Percentiles rank a stretch among this genome's conserved stretches.
Conservation (phyloP, 2,888 invertebrate species). For the Chouioia cunea region DNA sequence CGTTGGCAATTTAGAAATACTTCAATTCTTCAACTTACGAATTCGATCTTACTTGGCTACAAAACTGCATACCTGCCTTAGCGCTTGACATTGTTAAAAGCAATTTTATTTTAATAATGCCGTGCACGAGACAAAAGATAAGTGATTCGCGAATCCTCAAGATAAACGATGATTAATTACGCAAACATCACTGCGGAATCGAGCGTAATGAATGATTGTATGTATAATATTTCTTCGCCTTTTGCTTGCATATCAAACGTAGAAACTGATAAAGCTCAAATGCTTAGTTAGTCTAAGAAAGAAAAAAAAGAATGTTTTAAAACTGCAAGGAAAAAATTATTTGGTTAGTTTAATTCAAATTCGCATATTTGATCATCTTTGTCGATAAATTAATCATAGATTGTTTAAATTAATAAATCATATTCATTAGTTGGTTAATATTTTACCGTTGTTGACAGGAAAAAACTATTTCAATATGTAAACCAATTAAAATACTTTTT, state of each 20-base stretch:
- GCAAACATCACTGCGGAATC: conserved; percentile 41
- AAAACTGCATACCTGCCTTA: conserved; percentile 16
- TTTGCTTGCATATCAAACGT: conserved; percentile 29
- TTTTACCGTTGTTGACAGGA: too few species aligned
- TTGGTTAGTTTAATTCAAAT: too few species aligned
- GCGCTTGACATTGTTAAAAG: conserved; percentile 9
- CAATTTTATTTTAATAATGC: conserved; percentile 18
- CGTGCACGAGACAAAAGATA: conserved; percentile 25
- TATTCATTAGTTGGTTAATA: too few species aligned
- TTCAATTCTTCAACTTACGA: too few species aligned
- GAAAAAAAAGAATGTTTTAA: too few species aligned
- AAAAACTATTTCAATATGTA: too few species aligned
- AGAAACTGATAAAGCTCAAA: background rate
- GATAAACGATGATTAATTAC: conserved; percentile 44
- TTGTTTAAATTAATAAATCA: too few species aligned
- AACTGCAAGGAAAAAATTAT: too few species aligned
- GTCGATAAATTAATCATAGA: too few species aligned
- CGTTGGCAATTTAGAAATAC: conserved; percentile 16
- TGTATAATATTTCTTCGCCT: conserved; percentile 17
- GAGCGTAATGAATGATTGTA: conserved; percentile 28
- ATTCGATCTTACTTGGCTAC: conserved; percentile 12
- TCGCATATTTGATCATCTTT: too few species aligned
- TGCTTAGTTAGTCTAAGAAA: too few species aligned
- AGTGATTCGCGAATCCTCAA: conserved; percentile 37
- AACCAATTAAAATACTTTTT: too few species aligned